Percentiles rank a stretch among this genome's conserved stretches.
Conservation (phyloP, 2,113 vertebrate species). For the Gallinago paraguaiae region DNA sequence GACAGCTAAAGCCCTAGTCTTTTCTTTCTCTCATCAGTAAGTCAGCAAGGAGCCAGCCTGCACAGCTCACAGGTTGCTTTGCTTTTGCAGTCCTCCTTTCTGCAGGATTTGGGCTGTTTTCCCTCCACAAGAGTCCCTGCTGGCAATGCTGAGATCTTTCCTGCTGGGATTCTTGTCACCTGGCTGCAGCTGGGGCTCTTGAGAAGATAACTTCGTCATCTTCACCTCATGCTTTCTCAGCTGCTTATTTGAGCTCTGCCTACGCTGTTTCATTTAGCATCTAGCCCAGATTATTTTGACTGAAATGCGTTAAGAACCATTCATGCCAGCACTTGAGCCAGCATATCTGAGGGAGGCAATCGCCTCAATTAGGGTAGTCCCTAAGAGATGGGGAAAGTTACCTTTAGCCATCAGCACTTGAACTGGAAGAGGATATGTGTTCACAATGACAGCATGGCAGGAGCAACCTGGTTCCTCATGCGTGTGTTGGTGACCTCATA, state of each 20-base stretch:
- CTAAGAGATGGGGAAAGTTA: not conserved
- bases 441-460: not conserved
- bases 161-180: not conserved
- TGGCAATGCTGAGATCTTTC: not conserved
- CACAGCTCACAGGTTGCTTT: not conserved
- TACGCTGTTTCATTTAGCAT: not conserved
- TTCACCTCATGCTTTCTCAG: not conserved
- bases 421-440: not conserved
- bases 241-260: not conserved
- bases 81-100: not conserved
- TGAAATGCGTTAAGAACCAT: not conserved
- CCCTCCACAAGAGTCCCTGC: not conserved
- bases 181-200: not conserved
- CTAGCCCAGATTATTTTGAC: not conserved
- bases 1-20: not conserved
- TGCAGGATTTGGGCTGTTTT: not conserved
- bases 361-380: not conserved
- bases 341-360: not conserved
- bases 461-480: not conserved
- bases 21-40: not conserved
- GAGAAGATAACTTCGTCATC: not conserved
- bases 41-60: not conserved
- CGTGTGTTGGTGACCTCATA: not conserved
- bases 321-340: not conserved
- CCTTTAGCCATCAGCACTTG: not conserved